Conservation (phyloP, 2,888 invertebrate genomes). For the Tinea trinotella region DNA sequence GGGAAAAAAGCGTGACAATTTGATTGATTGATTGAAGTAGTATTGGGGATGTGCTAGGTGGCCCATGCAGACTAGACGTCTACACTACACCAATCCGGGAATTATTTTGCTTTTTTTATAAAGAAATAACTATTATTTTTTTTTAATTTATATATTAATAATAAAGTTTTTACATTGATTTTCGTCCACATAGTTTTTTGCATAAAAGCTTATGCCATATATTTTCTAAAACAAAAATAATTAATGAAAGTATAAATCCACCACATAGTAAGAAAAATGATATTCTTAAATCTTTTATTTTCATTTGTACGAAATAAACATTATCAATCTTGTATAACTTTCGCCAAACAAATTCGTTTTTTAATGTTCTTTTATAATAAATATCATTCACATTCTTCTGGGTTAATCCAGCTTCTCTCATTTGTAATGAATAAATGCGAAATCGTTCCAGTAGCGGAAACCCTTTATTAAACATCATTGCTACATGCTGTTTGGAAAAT, state of each 20-base stretch:
- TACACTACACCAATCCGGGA: constrained; percentile 97
- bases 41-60: constrained; percentile 35
- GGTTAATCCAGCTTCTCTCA: constrained; percentile 41
- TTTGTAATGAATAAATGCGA: constrained; percentile 30
- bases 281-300: constrained; percentile 1
- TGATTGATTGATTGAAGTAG: too few species aligned
- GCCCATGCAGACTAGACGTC: constrained; percentile 84
- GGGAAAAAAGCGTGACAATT: too few species aligned
- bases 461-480: constrained; percentile 11
- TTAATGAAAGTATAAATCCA: not conserved
- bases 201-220: not conserved
- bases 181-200: constrained; percentile 64
- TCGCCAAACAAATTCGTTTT: not conserved
- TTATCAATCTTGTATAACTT: not conserved
- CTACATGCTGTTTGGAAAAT: not conserved
- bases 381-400: constrained; percentile 30
- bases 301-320: not conserved
- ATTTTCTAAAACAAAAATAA: not conserved
- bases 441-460: constrained; percentile 26
- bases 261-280: not conserved
- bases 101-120: too few species aligned
- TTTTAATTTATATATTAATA: too few species aligned
- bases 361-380: not conserved
- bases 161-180: too few species aligned
- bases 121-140: too few species aligned